Percentiles rank a stretch among this genome's conserved stretches.
These are phyloP conservation scores for Syritta pipiens DNA, from an alignment of 2,888 invertebrate species.

Conservation along the genomic window DNA sequence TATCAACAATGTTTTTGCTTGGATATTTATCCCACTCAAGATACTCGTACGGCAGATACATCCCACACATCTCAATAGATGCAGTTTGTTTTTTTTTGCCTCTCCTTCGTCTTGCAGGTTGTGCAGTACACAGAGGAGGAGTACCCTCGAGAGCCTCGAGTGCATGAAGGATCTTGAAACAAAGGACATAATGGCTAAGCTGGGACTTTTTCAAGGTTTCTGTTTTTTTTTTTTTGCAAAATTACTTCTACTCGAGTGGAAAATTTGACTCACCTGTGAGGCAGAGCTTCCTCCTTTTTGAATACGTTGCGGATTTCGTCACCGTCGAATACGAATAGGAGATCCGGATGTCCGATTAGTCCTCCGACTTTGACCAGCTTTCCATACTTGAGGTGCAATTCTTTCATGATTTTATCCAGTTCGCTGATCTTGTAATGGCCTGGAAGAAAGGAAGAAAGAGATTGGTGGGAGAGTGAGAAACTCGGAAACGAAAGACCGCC, in stretches of 20 bases:
- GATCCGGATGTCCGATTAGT: constrained; percentile 87
- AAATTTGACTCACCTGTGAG: constrained; percentile 80
- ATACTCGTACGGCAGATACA: constrained; percentile 29
- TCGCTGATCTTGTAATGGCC: constrained; percentile 82
- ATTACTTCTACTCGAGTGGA: constrained; percentile 27
- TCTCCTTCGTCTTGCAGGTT: constrained; percentile 10
- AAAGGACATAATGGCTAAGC: constrained; percentile 52
- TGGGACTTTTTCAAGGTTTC: no score
- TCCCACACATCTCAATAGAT: neutral
- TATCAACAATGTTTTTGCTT: constrained; percentile 10
- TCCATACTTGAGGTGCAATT: constrained; percentile 81
- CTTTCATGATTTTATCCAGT: constrained; percentile 82
- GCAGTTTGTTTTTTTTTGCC: constrained; percentile 1
- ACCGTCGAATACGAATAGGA: constrained; percentile 86
- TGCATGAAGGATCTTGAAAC: constrained; percentile 37
- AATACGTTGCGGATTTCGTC: constrained; percentile 87
- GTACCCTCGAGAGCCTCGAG: constrained; percentile 53
- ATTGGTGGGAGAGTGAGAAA: neutral
- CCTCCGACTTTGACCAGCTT: constrained; percentile 85
- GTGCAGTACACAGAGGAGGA: no score
- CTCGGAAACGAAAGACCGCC: neutral
- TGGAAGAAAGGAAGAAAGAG: constrained; percentile 71
- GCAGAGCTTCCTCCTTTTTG: constrained; percentile 85
- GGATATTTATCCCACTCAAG: constrained; percentile 52
- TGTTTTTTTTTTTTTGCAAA: no score